Conservation (phyloP, 2,797 vertebrate species). For the Takifugu ocellatus region DNA sequence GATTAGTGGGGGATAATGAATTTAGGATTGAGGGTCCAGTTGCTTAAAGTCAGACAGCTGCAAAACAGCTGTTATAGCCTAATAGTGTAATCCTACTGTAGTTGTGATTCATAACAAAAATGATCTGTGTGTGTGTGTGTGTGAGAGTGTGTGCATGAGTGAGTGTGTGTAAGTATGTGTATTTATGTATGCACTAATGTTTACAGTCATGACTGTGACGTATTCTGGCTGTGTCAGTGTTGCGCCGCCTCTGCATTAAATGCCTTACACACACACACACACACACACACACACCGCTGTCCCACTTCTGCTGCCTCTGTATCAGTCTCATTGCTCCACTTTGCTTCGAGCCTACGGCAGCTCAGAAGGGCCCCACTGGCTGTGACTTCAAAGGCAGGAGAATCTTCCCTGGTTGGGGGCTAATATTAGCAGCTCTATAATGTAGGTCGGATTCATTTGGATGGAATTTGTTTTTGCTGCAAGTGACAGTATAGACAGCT, state of each 20-base stretch:
- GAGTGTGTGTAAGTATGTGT: slow-evolving; percentile 7
- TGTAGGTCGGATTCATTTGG: slow-evolving; percentile 53
- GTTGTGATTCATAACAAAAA: not conserved
- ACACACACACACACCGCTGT: slow-evolving; percentile 23
- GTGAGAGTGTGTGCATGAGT: slow-evolving; percentile 6
- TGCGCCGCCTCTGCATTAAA: slow-evolving; percentile 41
- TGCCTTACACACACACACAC: slow-evolving; percentile 9
- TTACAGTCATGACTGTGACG: slow-evolving; percentile 1
- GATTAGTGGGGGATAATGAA: too few relatives aligned
- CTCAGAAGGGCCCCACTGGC: slow-evolving; percentile 42
- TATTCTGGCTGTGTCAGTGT: slow-evolving; percentile 58
- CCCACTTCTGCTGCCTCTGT: slow-evolving; percentile 46
- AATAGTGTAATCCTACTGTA: too few relatives aligned
- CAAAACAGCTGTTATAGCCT: too few relatives aligned
- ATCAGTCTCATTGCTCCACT: slow-evolving; percentile 5
- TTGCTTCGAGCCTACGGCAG: slow-evolving; percentile 33
- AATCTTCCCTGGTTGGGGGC: slow-evolving; percentile 20
- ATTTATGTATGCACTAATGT: not conserved
- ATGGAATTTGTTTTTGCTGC: slow-evolving; percentile 17
- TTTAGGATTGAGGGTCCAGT: too few relatives aligned
- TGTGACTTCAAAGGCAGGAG: slow-evolving; percentile 43
- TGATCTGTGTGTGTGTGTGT: slow-evolving; percentile 35
- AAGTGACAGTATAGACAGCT: not conserved
- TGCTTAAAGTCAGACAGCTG: too few relatives aligned
- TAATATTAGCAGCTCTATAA: slow-evolving; percentile 44